Evolutionary conservation across 2,888 invertebrate species (phyloP).

Genomic region (Acanthococcus lagerstroemiae): DNA sequence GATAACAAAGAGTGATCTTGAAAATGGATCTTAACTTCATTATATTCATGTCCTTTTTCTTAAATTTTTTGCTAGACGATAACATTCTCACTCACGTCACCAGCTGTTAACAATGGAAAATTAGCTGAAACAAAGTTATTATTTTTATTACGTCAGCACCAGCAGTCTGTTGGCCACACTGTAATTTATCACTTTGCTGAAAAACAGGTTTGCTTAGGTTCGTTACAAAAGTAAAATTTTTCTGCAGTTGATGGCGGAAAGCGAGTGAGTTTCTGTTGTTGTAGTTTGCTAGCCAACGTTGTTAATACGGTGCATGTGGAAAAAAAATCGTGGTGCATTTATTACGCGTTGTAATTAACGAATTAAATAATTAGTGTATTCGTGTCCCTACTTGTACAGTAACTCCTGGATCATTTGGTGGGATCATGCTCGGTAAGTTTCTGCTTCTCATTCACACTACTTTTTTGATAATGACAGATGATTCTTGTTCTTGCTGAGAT

Average conservation of each 20-base stretch:
- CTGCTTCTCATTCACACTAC: too few species aligned
- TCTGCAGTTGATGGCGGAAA: constrained; percentile 20
- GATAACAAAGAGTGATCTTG: too few species aligned
- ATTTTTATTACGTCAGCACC: too few species aligned
- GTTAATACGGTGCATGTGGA: background rate
- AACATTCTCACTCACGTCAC: too few species aligned
- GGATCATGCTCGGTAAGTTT: background rate
- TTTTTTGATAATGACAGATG: too few species aligned
- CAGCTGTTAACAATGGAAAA: too few species aligned
- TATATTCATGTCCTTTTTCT: too few species aligned
- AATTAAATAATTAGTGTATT: background rate
- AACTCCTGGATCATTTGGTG: background rate
- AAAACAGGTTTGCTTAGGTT: constrained; percentile 27
- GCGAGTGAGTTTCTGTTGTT: constrained; percentile 8
- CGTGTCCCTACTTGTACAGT: background rate
- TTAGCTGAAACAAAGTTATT: too few species aligned
- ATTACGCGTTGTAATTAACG: background rate
- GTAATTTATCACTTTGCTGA: constrained; percentile 11
- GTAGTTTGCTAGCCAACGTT: constrained; percentile 8
- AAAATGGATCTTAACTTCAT: too few species aligned
- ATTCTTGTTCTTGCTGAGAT: too few species aligned
- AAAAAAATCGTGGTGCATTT: background rate
- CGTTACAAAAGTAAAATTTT: background rate
- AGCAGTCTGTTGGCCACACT: constrained; percentile 14
- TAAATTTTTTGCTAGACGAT: too few species aligned